Evolutionary conservation across 2,113 vertebrate species (phyloP).

Genomic region (Isurus oxyrinchus): DNA sequence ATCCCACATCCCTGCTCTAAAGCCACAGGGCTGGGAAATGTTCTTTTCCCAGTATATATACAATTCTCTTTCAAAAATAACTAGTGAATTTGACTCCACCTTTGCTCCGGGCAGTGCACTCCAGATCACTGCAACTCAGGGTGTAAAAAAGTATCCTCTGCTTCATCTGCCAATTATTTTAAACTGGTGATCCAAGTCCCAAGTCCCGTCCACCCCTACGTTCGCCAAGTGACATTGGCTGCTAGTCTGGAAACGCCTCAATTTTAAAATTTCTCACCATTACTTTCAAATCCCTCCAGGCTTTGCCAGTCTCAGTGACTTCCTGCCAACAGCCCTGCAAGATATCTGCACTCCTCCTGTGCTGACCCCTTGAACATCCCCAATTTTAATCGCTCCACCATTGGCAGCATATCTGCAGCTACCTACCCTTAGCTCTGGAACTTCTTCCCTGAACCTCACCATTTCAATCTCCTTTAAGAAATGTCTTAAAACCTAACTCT

Average conservation of each 20-base stretch:
- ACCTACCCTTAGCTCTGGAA: neutral
- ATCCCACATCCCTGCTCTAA: too few species aligned
- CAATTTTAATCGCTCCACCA: too few species aligned
- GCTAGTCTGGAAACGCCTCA: neutral
- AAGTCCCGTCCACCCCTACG: neutral
- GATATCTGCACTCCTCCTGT: neutral
- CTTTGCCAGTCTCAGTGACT: too few species aligned
- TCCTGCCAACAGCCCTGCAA: neutral
- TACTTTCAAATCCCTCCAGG: neutral
- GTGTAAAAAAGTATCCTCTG: neutral
- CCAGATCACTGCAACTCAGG: too few species aligned
- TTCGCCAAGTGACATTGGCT: neutral
- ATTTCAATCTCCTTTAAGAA: too few species aligned
- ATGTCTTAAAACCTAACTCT: too few species aligned
- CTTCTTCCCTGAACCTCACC: neutral
- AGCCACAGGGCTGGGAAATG: too few species aligned
- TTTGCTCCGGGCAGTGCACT: too few species aligned
- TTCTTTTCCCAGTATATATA: too few species aligned
- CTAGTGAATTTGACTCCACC: too few species aligned
- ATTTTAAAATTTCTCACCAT: neutral
- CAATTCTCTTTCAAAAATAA: too few species aligned
- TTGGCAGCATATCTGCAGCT: neutral
- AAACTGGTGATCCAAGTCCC: neutral
- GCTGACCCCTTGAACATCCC: too few species aligned
- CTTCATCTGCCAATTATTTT: neutral